These are phyloP conservation scores for Temnothorax ravouxi DNA, from an alignment of 2,888 invertebrate genomes.

Conservation along the genomic window DNA sequence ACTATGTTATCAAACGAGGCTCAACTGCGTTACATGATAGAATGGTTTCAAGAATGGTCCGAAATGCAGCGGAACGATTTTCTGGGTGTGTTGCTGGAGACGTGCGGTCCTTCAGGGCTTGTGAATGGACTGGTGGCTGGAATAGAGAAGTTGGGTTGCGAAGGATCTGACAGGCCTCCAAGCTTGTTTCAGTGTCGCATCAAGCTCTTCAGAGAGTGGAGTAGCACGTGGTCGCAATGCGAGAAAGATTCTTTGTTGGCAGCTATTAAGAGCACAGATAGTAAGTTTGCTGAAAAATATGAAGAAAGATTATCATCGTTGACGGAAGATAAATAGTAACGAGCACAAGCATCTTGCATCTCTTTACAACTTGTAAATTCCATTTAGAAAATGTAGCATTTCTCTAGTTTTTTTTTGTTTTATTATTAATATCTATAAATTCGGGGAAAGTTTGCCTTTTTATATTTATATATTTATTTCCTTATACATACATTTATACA, in stretches of 20 bases:
- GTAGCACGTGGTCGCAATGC: constrained; percentile 92
- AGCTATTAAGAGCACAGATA: constrained; percentile 91
- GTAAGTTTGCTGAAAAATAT: constrained; percentile 90
- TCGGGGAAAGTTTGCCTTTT: background rate
- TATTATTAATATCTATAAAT: constrained; percentile 1
- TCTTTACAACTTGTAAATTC: constrained; percentile 4
- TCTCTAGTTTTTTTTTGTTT: background rate
- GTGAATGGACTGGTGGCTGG: constrained; percentile 92
- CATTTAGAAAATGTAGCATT: background rate
- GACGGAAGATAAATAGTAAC: constrained; percentile 58
- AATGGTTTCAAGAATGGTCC: constrained; percentile 97
- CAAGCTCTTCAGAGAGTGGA: constrained; percentile 95
- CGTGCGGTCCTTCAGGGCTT: constrained; percentile 88
- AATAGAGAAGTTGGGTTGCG: constrained; percentile 90
- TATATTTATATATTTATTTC: constrained; percentile 41
- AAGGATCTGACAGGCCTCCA: constrained; percentile 90
- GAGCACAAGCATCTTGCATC: background rate
- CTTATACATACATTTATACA: background rate
- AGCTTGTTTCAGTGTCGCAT: constrained; percentile 94
- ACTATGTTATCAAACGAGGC: constrained; percentile 89
- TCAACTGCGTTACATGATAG: constrained; percentile 93
- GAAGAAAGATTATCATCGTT: constrained; percentile 81
- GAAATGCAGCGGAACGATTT: constrained; percentile 95
- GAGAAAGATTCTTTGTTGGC: constrained; percentile 91
- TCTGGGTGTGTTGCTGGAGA: constrained; percentile 91